Evolutionary conservation across 2,797 vertebrate genomes (phyloP), one percentile per base, ranked within the genome.

Genomic region (Anolis apletophallus): DNA sequence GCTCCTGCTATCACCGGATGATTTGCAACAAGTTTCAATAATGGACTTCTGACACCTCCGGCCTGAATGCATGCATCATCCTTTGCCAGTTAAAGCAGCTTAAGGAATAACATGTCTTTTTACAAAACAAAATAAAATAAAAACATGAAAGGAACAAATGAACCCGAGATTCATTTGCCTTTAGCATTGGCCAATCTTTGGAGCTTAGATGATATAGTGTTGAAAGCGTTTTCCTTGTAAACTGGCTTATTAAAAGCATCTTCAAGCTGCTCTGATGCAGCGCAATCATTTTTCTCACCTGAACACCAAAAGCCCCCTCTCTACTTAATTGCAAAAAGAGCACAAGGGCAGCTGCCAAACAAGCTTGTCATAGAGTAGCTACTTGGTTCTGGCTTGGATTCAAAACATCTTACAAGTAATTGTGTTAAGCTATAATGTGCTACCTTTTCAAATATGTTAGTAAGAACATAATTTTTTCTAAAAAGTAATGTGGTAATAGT

Each of bases 21-120:
- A 95, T 94, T 89, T 94, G 93, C 89, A 88, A 91, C 93, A 95
- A 89, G 85, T 91, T 95, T 92, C 94, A 95, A 93, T 91, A 85
- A 88, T 81, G 89, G 85, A 55, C 91, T 94, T 87, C 82, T 89
- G 92, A 88, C 81, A 93, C 90, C 93, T 91, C 85, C 90, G 90
- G 91, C 90, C 36, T 12, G 5, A 34, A 36, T 50, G 9, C 36
- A 67, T 50, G 13, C 59, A 67, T 71, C 64, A 52, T 17, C 12
- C 13, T 64, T 26, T 50, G 34, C 69, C 40, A 73, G 69, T 32
- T 61, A 34, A 4, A 9, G 32, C n/a, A 50, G 23, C 29, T 69
- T 46, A 32, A 34, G 69, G 46, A 46, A 29, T 80, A 50, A 80
- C 23, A 34, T 50, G 14, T 19, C 19, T 32, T 14, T 34, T 72